These are phyloP conservation scores for Pelochelys cantorii DNA, from an alignment of 2,797 vertebrate species.

Conservation along the genomic window DNA sequence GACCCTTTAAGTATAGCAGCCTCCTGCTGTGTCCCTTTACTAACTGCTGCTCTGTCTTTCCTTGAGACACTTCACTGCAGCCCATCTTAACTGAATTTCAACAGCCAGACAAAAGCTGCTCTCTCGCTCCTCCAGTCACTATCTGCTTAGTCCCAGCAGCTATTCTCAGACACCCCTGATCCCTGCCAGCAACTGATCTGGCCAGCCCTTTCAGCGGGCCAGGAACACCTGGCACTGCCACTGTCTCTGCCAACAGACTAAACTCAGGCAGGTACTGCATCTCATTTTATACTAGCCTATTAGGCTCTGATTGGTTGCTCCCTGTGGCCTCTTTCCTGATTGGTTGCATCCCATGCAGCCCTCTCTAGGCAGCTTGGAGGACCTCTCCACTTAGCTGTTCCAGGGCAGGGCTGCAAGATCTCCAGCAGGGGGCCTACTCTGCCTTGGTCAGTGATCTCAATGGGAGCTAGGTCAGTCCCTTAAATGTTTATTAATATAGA, in stretches of 20 bases:
- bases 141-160: background rate
- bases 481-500: fast-evolving
- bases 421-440: background rate
- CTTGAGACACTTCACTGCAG: background rate
- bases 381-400: background rate
- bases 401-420: too few relatives aligned
- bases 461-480: fast-evolving
- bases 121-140: background rate
- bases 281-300: background rate
- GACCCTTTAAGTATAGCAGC: background rate
- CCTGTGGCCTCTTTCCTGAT: background rate
- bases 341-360: background rate
- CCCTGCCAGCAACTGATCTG: background rate
- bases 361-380: background rate
- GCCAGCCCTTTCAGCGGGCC: background rate
- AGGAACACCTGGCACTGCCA: background rate
- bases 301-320: background rate
- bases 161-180: background rate
- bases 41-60: background rate
- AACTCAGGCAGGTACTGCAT: background rate
- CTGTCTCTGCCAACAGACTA: background rate
- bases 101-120: background rate
- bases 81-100: background rate
- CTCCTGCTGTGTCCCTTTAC: background rate
- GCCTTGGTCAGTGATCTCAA: fast-evolving